These are phyloP conservation scores for Drosophila siamana DNA, from an alignment of 2,888 invertebrate genomes.

Conservation along the genomic window DNA sequence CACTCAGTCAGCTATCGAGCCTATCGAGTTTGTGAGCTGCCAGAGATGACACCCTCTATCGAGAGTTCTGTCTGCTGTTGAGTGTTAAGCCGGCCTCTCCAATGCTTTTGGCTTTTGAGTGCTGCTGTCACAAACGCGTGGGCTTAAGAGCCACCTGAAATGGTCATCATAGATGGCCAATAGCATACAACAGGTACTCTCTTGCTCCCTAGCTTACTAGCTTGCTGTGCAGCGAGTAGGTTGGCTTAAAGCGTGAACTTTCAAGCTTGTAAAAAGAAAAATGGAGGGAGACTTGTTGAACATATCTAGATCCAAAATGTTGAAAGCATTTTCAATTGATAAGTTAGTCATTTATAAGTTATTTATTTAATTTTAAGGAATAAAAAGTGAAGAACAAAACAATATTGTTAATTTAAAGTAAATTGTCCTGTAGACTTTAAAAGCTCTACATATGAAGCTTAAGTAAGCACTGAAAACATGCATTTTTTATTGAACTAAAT, in stretches of 20 bases:
- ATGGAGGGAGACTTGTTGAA: too few species aligned
- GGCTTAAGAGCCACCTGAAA: slow-evolving; percentile 47
- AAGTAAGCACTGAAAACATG: background rate
- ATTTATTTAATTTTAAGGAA: too few species aligned
- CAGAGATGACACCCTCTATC: slow-evolving; percentile 8
- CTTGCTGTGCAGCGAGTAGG: background rate
- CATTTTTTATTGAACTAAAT: background rate
- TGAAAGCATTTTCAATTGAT: too few species aligned
- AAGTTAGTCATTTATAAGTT: too few species aligned
- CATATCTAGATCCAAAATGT: too few species aligned
- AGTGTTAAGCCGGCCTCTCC: slow-evolving; percentile 64
- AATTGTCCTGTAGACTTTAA: background rate
- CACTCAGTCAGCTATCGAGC: slow-evolving; percentile 6
- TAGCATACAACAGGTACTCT: slow-evolving; percentile 26
- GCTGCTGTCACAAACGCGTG: slow-evolving; percentile 62
- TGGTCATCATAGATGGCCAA: slow-evolving; percentile 52
- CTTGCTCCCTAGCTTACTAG: background rate
- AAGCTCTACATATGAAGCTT: background rate
- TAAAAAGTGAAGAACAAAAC: too few species aligned
- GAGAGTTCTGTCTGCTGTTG: slow-evolving; percentile 42
- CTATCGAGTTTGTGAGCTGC: slow-evolving; percentile 18
- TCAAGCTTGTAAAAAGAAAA: background rate
- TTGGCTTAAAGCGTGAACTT: background rate
- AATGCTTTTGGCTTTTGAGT: slow-evolving; percentile 57
- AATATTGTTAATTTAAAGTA: too few species aligned